Evolutionary conservation across 2,113 vertebrate species (phyloP).

Genomic region (Triplophysa siluroides): DNA sequence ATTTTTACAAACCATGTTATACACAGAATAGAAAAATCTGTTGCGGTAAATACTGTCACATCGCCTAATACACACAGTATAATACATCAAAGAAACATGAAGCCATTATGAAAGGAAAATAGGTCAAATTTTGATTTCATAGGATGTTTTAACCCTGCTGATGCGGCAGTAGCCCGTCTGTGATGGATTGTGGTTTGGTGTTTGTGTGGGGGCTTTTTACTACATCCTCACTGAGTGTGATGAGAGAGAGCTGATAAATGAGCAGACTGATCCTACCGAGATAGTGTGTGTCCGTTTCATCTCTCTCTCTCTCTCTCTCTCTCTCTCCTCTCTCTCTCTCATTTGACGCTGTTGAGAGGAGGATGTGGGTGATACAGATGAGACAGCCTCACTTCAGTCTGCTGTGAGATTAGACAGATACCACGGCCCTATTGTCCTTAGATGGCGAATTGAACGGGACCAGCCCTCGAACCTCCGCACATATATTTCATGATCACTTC

Average conservation of each 20-base stretch:
- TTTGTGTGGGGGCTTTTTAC: constrained; percentile 12
- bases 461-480: constrained; percentile 25
- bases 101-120: neutral
- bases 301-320: constrained; percentile 13
- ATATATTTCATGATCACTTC: constrained; percentile 9
- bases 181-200: neutral
- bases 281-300: constrained; percentile 4
- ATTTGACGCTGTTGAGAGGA: constrained; percentile 5
- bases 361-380: constrained; percentile 47
- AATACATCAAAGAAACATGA: no score
- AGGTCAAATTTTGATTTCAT: neutral
- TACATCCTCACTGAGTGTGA: constrained; percentile 21
- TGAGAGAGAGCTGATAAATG: constrained; percentile 35
- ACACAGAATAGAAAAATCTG: no score
- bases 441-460: constrained; percentile 41
- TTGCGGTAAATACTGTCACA: no score
- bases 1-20: no score
- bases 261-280: constrained; percentile 18
- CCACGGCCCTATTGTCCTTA: constrained; percentile 45
- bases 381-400: constrained; percentile 47
- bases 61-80: no score
- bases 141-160: neutral
- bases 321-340: neutral
- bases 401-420: constrained; percentile 42
- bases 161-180: neutral